Base-by-base conservation (phyloP, 2,113 vertebrate genomes). In the Nannospalax galili region DNA sequence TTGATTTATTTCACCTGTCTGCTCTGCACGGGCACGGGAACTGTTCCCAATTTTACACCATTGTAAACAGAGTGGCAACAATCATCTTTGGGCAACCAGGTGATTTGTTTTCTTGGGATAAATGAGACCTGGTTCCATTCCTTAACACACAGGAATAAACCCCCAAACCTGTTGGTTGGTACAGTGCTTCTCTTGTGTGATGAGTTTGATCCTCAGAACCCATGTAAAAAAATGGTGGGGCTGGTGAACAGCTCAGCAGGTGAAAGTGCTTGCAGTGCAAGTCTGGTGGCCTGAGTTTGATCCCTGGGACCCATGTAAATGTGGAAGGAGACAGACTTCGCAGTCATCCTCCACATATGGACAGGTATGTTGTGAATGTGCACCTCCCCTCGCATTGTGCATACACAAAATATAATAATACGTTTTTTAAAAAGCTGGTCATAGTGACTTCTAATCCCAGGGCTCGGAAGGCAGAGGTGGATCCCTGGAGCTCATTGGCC, bases 61-160 rank as follows among this genome's bases (percentile, higher is more conserved):
- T 1, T 69, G n/a, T 32, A 26, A 67, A 30, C 56, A 35, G 20
- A 0, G 0, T 22, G 0, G 45, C 0, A 0, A 35, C 3, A 0
- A 32, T 42, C 60, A 2, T 19, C 42, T 77, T 26, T 11, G 75
- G 82, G 70, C 89, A 19, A 22, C 7, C 0, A 22, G 65, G 75
- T 19, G 45, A 42, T 81, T 60, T 40, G 58, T 84, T 91, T 80
- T 79, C 64, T 65, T 65, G 30, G 67, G 81, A 30, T 24, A 65
- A 86, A n/a, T 14, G 64, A 26, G 75, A 26, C 37, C 42, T 48
- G 17, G 93, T 32, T 92, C 16, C 20, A 2, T 16, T 58, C 10
- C 5, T 69, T 1, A 40, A 28, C 22, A 60, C 20, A 9, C 3
- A 0, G 3, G 42, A 24, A 4, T 5, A 15, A n/a, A 16, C 32